phyloP scores from a whole-genome alignment of 1,140 invertebrate species.

The Argopecten irradians region DNA sequence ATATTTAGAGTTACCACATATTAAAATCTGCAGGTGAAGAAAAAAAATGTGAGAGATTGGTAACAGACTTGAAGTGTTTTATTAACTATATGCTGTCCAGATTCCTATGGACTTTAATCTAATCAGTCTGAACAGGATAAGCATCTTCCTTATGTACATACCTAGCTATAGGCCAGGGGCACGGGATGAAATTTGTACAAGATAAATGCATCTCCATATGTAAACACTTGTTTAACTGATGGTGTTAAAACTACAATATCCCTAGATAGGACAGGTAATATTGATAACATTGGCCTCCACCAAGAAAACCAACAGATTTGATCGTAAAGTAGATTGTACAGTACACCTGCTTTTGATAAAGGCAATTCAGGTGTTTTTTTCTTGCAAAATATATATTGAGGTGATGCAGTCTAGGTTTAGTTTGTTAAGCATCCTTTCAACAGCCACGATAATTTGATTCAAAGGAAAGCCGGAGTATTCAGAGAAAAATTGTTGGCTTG shows the following conservation, averaged over 20 bases:
- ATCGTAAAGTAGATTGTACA: neutral
- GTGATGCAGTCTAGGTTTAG: neutral
- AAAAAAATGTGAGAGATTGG: neutral
- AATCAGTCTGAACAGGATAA: neutral
- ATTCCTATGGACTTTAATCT: neutral
- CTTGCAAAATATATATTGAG: neutral
- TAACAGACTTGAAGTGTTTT: neutral
- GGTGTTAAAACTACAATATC: neutral
- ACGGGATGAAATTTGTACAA: neutral
- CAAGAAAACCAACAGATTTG: neutral
- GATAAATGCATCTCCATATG: conserved; percentile 8
- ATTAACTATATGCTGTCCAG: neutral
- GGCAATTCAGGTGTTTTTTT: neutral
- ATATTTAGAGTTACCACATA: neutral
- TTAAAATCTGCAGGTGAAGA: neutral
- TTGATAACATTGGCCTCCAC: neutral
- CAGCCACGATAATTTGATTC: too few relatives aligned
- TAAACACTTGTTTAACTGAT: neutral
- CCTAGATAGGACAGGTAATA: neutral
- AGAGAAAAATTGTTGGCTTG: too few relatives aligned
- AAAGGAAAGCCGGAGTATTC: too few relatives aligned
- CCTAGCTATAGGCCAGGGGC: neutral
- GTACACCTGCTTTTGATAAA: neutral
- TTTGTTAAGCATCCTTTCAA: too few relatives aligned
- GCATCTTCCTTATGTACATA: neutral